Conservation (phyloP, 1,140 invertebrate genomes). For the Cherax destructor region DNA sequence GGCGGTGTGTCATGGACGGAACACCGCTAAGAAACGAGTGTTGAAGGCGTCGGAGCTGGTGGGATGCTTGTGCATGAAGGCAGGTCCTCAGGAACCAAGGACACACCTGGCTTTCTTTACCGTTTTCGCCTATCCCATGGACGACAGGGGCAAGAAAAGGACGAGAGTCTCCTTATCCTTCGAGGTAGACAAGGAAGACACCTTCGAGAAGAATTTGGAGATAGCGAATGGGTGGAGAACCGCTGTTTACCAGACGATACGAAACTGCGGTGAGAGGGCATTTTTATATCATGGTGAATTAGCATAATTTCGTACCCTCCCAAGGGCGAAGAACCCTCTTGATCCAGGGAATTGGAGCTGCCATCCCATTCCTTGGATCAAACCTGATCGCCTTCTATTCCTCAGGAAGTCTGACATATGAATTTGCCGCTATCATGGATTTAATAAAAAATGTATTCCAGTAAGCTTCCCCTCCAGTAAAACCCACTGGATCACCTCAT, state of each 20-base stretch:
- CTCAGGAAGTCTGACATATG: neutral
- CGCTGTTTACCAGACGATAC: constrained; percentile 2
- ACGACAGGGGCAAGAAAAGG: constrained; percentile 1
- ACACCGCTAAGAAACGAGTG: neutral
- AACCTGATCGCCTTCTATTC: no score
- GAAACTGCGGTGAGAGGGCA: neutral
- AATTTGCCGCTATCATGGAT: neutral
- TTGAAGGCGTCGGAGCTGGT: constrained; percentile 26
- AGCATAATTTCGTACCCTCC: no score
- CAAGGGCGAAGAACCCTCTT: no score
- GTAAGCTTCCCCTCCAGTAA: no score
- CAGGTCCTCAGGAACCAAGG: neutral
- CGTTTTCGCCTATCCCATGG: constrained; percentile 23
- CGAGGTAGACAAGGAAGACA: constrained; percentile 5
- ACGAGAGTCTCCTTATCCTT: constrained; percentile 4
- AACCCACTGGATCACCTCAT: no score
- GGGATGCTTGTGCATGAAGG: constrained; percentile 21
- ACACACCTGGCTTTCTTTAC: constrained; percentile 22
- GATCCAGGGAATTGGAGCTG: no score
- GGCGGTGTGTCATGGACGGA: neutral
- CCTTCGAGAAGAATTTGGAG: constrained; percentile 26
- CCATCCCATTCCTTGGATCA: no score
- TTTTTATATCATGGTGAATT: neutral
- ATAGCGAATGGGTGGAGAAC: constrained; percentile 17
- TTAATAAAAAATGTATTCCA: no score